Evolutionary conservation across 2,888 invertebrate species (phyloP), one percentile per base, ranked within the genome.

Genomic region (Perizoma flavofasciatum): DNA sequence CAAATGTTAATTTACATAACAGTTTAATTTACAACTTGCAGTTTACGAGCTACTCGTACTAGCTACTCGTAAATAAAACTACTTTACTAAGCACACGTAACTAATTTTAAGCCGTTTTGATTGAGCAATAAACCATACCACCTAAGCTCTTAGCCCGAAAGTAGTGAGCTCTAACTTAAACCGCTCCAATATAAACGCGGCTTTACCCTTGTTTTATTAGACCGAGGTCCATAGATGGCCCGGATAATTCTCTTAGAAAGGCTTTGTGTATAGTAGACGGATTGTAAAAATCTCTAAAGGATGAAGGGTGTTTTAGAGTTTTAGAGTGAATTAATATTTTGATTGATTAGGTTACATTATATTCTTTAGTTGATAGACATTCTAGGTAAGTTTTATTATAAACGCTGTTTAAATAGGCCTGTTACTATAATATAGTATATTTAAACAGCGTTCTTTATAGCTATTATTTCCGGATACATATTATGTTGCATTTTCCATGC

Each of bases 201-300:
- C 77, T 77, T 80, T 80, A 78, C 75, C 74, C 79, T 66, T 71
- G 80, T 79, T 79, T 79, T 80, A 79, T 79, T 78, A 73, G 76
- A 66, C 70, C 71, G 71, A 69, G 71, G 74, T 65, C 75, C 79
- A 78, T 78, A 73, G 79, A 78, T 75, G 74, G 74, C 68, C 72
- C 73, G 79, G 76, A 69, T 67, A 64, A 67, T 67, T 63, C 62
- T 59, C 65, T 65, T 63, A 61, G 52, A 53, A 62, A 56, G 49
- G 61, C 57, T 55, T 49, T 61, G 71, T 75, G 55, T 60, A 54
- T 59, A 61, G 60, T 58, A 49, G 51, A 53, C 49, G 51, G 54
- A 59, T 52, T 41, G 50, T 48, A 55, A 55, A 62, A 58, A 49
- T 52, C 48, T n/a, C n/a, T 32, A 35, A 54, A 47, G 41, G 49